Base-by-base conservation (phyloP, 2,888 invertebrate genomes). In the Caenorhabditis sulstoni region DNA sequence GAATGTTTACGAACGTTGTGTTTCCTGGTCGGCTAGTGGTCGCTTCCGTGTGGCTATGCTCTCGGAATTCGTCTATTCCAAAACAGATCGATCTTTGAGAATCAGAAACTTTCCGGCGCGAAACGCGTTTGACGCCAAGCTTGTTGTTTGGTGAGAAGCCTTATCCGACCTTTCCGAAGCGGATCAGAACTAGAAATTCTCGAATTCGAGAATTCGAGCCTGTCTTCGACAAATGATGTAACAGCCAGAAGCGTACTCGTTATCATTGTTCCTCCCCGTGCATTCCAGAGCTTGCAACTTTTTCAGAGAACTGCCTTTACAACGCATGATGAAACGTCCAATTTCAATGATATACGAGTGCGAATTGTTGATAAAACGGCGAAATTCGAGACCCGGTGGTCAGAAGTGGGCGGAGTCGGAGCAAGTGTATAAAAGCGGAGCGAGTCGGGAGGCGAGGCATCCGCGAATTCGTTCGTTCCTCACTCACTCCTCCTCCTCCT, bases 301-400 rank as follows among this genome's bases (percentile, higher is more conserved):
- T 68, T 68, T 35, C 62, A 23, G 62, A 62, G 70, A 70, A 55
- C 39, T 55, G 9, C 47, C 9, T 62, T 70, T 70, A 23, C 62
- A 62, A 47, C 47, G 62, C 70, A 70, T 62, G 70, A 70, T 70
- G 70, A 70, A 70, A 70, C 70, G 62, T 47, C 45, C 22, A 22
- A 55, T 62, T 70, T 70, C 70, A 55, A 52, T 70, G 70, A 70
- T 70, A 70, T 62, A 70, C 29, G 70, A 55, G 20, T 53, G 37
- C 14, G n/a, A 55, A 37, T 35, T 20, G 59, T 11, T 55, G 62
- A 70, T 61, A 62, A 62, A 52, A 41, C 23, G 5, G 35, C 16
- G 37, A 16, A 62, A 61, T 62, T 55, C 61, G 29, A 50, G 29
- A 45, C 68, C 53, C 16, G 62, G 70, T 39, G 70, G 61, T 55